Base-by-base conservation (phyloP, 2,888 invertebrate species). In the Caenorhabditis becei region DNA sequence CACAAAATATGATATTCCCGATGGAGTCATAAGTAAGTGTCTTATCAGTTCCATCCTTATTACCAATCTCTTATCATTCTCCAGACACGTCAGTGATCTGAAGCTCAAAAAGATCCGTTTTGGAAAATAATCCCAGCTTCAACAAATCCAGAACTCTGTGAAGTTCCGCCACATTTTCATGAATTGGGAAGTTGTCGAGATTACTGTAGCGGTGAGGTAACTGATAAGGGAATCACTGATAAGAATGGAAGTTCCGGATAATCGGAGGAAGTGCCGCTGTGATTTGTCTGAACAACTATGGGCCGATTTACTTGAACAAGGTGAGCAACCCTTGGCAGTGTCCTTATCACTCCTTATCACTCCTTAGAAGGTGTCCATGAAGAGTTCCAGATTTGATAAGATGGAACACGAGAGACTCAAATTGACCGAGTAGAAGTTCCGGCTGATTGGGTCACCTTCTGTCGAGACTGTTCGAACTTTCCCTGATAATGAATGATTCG, bases 1-100 rank as follows among this genome's bases (percentile, higher is more conserved):
- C n/a, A n/a, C n/a, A n/a, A n/a, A n/a, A n/a, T n/a, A n/a, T n/a
- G 66, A 18, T 80, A 86, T 53, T 61, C 65, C 37, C 85, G 85
- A 1, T 47, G 54, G 16, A 65, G 62, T 14, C 86, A 85, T 49
- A 59, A 53, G 83, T 82, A 32, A 23, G 61, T 47, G 16, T 1
- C n/a, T 5, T 18, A 2, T 7, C 20, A 5, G 0, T 0, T 10
- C n/a, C n/a, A n/a, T n/a, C n/a, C n/a, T n/a, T n/a, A n/a, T n/a
- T n/a, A n/a, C n/a, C n/a, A n/a, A n/a, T n/a, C n/a, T n/a, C n/a
- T 41, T 41, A 14, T 44, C 41, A 54, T 0, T 41, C 26, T 53
- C 26, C 53, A 82, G 82, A 56, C 32, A 72, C 23, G 82, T 84
- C 5, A 70, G 80, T 26, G 18, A 26, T 4, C 26, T 41, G 14